Evolutionary conservation across 2,113 vertebrate species (phyloP).

Genomic region (Petromus typicus): DNA sequence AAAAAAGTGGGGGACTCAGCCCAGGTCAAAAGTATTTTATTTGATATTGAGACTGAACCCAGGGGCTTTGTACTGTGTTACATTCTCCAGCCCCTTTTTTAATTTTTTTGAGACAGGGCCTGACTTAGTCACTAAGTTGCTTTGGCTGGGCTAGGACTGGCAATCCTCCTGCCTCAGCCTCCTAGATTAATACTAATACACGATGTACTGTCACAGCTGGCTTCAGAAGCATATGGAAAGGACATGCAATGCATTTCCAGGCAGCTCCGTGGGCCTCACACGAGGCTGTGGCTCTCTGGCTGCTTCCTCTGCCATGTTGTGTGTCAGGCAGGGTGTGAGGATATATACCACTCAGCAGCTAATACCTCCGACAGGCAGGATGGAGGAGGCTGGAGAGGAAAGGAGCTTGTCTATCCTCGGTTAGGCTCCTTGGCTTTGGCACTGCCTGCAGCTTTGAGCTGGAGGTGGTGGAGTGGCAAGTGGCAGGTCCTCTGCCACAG

Average conservation of each 20-base stretch:
- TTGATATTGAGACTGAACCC: neutral
- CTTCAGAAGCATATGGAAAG: neutral
- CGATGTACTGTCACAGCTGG: neutral
- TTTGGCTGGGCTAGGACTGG: neutral
- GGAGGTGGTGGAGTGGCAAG: neutral
- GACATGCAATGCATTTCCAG: rapidly evolving
- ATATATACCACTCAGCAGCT: rapidly evolving
- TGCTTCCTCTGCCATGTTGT: neutral
- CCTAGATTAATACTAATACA: neutral
- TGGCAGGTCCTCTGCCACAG: neutral
- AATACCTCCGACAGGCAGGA: neutral
- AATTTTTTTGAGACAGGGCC: neutral
- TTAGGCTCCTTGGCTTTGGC: no score
- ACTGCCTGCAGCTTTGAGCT: rapidly evolving
- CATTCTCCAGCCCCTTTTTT: neutral
- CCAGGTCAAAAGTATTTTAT: neutral
- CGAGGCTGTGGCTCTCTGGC: neutral
- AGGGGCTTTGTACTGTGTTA: neutral
- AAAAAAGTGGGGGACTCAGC: neutral
- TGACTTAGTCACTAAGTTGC: neutral
- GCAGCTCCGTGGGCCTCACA: rapidly evolving
- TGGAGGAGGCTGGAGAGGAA: neutral
- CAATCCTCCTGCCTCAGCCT: neutral
- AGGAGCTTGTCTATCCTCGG: neutral
- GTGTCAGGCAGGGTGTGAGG: neutral